Percentiles rank a stretch among this genome's conserved stretches.
Conservation (phyloP, 2,888 invertebrate species). For the Zhuqinia jingwanae region DNA sequence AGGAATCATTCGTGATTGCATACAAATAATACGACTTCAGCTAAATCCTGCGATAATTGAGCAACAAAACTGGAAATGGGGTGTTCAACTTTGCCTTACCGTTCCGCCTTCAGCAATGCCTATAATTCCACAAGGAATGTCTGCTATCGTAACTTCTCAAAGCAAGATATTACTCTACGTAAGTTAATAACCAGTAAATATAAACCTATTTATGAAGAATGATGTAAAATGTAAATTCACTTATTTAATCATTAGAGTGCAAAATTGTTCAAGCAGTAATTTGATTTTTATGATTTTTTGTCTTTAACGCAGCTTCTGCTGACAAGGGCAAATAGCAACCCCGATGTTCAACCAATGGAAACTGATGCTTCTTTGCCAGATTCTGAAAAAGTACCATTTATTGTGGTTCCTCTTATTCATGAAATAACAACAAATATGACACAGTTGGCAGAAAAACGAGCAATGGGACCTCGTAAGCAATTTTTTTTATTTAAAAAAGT, state of each 20-base stretch:
- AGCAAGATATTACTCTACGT: conserved; percentile 96
- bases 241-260: too few relatives aligned
- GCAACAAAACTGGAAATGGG: conserved; percentile 89
- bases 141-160: conserved; percentile 91
- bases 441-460: conserved; percentile 91
- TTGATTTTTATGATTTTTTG: neutral
- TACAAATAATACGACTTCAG: conserved; percentile 91
- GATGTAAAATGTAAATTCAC: too few relatives aligned
- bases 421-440: conserved; percentile 93
- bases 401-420: conserved; percentile 94
- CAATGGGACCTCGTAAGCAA: conserved; percentile 79
- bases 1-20: conserved; percentile 94
- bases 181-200: too few relatives aligned
- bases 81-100: conserved; percentile 94
- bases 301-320: conserved; percentile 86
- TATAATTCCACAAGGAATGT: conserved; percentile 94
- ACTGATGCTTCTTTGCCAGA: conserved; percentile 54
- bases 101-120: conserved; percentile 93
- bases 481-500: neutral
- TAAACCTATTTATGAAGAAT: too few relatives aligned
- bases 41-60: conserved; percentile 81
- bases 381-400: conserved; percentile 82
- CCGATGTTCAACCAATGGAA: conserved; percentile 65
- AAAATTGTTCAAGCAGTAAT: neutral
- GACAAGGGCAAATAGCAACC: conserved; percentile 83